phyloP scores from a whole-genome alignment of 2,113 vertebrate genomes.

The Apodemus speciosus region DNA sequence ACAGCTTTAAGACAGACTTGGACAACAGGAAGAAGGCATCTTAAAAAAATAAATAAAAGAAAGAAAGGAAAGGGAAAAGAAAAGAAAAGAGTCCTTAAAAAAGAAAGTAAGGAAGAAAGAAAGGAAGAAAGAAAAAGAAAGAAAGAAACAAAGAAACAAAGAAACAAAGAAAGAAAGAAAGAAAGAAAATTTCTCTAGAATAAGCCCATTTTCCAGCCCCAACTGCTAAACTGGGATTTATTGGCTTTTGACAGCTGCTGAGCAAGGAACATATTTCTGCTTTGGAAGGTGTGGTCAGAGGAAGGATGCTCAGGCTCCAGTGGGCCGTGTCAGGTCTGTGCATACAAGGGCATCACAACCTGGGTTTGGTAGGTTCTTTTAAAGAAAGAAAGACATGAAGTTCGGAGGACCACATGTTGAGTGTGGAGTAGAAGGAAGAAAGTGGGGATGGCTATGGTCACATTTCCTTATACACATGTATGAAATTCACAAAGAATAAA shows the following conservation, averaged over 20 bases:
- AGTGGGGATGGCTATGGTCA: background rate
- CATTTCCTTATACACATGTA: background rate
- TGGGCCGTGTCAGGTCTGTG: fast-evolving
- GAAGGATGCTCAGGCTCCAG: background rate
- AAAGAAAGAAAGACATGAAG: no score
- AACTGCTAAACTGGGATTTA: background rate
- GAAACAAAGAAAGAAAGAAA: background rate
- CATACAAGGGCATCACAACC: no score
- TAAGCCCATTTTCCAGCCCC: background rate
- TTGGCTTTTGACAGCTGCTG: background rate
- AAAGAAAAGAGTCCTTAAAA: no score
- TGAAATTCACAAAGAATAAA: background rate
- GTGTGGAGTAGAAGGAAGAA: background rate
- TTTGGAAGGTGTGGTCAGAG: background rate
- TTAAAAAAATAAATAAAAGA: fast-evolving
- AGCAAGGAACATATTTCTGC: background rate
- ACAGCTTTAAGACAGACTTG: background rate
- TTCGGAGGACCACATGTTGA: background rate
- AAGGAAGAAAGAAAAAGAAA: no score
- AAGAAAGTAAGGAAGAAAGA: no score
- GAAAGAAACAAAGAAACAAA: background rate
- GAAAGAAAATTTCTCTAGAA: background rate
- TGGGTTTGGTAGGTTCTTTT: background rate
- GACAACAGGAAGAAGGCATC: background rate
- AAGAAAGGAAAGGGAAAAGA: background rate